A percentile compares a stretch with the other conserved stretches of the same genome.
Evolutionary conservation across 2,888 invertebrate genomes (phyloP).

Genomic region (Athalia cordata): DNA sequence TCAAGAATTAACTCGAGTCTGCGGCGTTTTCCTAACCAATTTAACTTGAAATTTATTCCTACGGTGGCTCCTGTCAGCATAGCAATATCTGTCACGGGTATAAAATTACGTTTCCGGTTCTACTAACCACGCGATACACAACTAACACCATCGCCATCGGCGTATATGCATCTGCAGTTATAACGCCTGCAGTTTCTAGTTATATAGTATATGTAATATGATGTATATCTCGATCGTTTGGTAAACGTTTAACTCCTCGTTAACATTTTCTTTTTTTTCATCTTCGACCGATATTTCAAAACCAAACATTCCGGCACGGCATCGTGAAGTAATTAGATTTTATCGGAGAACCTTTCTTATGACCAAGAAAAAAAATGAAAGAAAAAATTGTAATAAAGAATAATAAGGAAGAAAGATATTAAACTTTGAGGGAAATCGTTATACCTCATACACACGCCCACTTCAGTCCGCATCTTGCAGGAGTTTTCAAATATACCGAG

Average conservation of each 20-base stretch:
- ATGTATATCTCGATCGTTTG: conserved; percentile 37
- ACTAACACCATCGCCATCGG: not conserved
- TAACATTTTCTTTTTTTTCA: not conserved
- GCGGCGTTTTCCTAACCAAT: conserved; percentile 42
- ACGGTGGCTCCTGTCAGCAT: conserved; percentile 35
- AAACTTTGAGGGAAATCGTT: too few relatives aligned
- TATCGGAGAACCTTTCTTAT: not conserved
- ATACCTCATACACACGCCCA: too few relatives aligned
- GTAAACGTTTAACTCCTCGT: conserved; percentile 39
- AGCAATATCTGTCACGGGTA: conserved; percentile 46
- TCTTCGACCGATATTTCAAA: not conserved
- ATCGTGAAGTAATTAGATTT: too few relatives aligned
- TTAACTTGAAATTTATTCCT: conserved; percentile 42
- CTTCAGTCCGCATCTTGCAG: too few relatives aligned
- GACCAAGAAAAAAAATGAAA: too few relatives aligned
- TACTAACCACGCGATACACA: conserved; percentile 15
- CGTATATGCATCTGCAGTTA: not conserved
- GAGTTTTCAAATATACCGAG: too few relatives aligned
- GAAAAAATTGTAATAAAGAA: too few relatives aligned
- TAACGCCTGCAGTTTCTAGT: conserved; percentile 6
- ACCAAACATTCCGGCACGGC: too few relatives aligned
- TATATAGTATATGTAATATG: conserved; percentile 1
- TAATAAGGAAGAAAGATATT: too few relatives aligned
- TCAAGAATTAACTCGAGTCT: conserved; percentile 43
- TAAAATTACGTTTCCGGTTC: conserved; percentile 48